Evolutionary conservation across 2,888 invertebrate genomes (phyloP).

Genomic region (Watsonalla cultraria): DNA sequence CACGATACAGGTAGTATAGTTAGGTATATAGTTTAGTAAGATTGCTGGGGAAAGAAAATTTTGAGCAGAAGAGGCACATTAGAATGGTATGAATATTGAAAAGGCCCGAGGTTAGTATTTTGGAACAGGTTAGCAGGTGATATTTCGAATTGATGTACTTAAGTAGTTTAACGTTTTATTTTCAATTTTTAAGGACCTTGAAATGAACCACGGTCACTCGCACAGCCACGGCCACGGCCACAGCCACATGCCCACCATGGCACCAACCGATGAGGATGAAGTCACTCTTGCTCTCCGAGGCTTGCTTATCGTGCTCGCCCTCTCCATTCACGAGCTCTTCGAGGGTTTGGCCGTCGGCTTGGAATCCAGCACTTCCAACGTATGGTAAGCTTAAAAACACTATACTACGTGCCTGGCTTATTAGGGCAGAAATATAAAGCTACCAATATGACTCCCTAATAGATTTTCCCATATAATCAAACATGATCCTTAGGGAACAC

Average conservation of each 20-base stretch:
- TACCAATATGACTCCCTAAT: too few species aligned
- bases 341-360: constrained; percentile 91
- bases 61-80: too few species aligned
- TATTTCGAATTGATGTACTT: too few species aligned
- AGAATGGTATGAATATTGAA: neutral
- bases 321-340: constrained; percentile 92
- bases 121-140: too few species aligned
- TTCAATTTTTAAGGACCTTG: constrained; percentile 42
- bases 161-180: too few species aligned
- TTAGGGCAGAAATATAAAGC: too few species aligned
- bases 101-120: too few species aligned
- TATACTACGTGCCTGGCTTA: too few species aligned
- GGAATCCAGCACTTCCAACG: constrained; percentile 76
- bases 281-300: constrained; percentile 82
- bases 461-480: neutral
- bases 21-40: neutral
- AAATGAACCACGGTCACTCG: constrained; percentile 41
- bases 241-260: constrained; percentile 62
- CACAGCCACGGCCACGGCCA: constrained; percentile 43
- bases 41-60: too few species aligned
- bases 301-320: constrained; percentile 87
- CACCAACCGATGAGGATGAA: constrained; percentile 30
- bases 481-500: neutral
- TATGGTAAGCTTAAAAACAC: constrained; percentile 47
- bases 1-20: neutral